Base-by-base conservation (phyloP, 2,113 vertebrate species). In the Uria lomvia region DNA sequence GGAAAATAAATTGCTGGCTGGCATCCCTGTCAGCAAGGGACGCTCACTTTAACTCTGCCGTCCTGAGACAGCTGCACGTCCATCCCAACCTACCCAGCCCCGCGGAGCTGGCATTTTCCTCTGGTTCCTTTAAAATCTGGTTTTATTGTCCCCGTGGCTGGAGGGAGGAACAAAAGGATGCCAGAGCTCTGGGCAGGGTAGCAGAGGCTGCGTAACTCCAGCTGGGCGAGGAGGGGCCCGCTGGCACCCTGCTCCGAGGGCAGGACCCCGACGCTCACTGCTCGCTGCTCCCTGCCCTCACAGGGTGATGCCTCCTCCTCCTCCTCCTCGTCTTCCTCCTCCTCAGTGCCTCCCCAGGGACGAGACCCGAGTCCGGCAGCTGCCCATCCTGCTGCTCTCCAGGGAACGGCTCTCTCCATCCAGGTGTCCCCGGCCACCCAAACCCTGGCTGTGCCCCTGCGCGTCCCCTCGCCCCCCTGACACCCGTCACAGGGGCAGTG, bases 1-100 rank as follows among this genome's bases (percentile, higher is more conserved):
- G 96, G 94, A 97, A 97, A 97, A 96, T 94, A 81, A 96, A 89
- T 96, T 60, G 68, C 94, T 96, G 95, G 96, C 94, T 84, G 95
- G 93, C 65, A 94, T 81, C 89, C 52, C 86, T 91, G 91, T 63
- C 80, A 91, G 86, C 59, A 67, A 81, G 0, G 2, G 91, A 24
- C 76, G 17, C 76, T 92, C 34, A 47, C 38, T 95, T 56, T 2
- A 72, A 30, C 92, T 70, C 83, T 20, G 86, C 82, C 4, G 29
- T 14, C 90, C 92, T 29, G 68, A 55, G 45, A 70, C 86, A 58
- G 78, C 83, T 43, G 67, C 78, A 50, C 29, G 2, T 77, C n/a
- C n/a, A n/a, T n/a, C 92, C 79, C 73, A 43, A 83, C 29, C 18
- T 26, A 15, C 90, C 87, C 84, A 65, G 95, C 92, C 90, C 95